Base-by-base conservation (phyloP, 1,140 invertebrate species). In the Penaeus vannamei region DNA sequence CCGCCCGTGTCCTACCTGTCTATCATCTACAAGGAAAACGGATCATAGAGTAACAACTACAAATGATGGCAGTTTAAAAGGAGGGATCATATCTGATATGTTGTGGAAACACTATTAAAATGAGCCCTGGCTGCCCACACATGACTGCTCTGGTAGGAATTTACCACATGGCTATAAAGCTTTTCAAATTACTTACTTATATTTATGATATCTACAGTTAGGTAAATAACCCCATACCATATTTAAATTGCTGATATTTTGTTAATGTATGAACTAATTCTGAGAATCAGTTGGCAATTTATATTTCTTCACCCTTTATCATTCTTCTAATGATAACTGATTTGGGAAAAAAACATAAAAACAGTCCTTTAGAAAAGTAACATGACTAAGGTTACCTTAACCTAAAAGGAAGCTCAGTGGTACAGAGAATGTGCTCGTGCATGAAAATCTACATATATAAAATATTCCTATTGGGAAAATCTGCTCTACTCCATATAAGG, bases 21-120 rank as follows among this genome's bases (percentile, higher is more conserved):
- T 89, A 88, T 85, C 64, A 84, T 84, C 87, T 89, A 89, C 83
- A 85, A 89, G 83, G 87, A 84, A 89, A 89, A 89, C 86, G 82
- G 87, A 89, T 89, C 87, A 89, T 89, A 89, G 87, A 89, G 87
- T 90, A 90, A 90, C 88, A 90, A 90, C 88, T 90, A 90, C 84
- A 86, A 90, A 90, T 90, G 88, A 85, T 90, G 88, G 88, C 88
- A 90, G 88, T 90, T 90, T 86, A 90, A 90, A 89, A 90, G 88
- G 88, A 90, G 88, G 88, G 88, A 90, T 85, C 83, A 85, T 90
- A 90, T 90, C 88, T 90, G 88, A 90, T 90, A 90, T 90, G 88
- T 90, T 90, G 88, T 80, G 88, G 88, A 90, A 86, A 90, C 88
- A 90, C 88, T 90, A 90, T 90, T 81, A 90, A 90, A 90, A 90